Percentiles rank a stretch among this genome's conserved stretches.
Evolutionary conservation across 92 coral and sea anemone species (phyloP).

Genomic region (Epizoanthus stellaris): DNA sequence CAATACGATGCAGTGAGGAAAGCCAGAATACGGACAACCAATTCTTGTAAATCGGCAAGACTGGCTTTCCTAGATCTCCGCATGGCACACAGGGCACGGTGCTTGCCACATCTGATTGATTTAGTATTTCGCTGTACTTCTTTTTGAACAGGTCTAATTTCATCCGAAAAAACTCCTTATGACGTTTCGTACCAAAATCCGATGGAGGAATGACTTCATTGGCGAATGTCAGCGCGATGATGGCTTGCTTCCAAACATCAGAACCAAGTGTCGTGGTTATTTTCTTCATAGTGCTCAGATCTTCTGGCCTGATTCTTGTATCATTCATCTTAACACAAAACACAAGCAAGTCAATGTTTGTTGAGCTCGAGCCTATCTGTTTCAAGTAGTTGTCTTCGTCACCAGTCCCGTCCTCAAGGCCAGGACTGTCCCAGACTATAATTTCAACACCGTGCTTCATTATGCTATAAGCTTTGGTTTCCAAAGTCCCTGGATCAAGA

Average conservation of each 20-base stretch:
- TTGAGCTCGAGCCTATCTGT: not conserved
- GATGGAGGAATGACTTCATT: slow-evolving; percentile 4
- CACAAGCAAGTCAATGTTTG: not conserved
- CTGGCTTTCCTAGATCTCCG: slow-evolving; percentile 5
- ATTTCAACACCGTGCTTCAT: not conserved
- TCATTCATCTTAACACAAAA: not conserved
- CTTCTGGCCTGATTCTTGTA: not conserved
- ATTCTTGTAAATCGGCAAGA: not conserved
- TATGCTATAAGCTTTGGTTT: not conserved
- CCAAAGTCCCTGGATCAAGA: not conserved
- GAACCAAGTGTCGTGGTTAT: not conserved
- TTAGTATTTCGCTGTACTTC: not conserved
- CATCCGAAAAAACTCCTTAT: not conserved
- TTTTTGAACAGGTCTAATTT: not conserved
- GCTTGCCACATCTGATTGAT: not conserved
- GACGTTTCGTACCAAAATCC: not conserved
- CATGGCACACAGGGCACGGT: not conserved
- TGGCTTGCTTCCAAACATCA: not conserved
- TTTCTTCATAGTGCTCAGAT: not conserved
- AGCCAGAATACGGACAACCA: slow-evolving; percentile 1
- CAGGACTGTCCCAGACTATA: slow-evolving; percentile 12
- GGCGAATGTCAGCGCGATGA: slow-evolving; percentile 12
- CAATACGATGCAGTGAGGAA: not conserved
- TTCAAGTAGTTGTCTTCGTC: not conserved
- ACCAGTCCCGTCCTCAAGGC: not conserved